A percentile compares a stretch with the other conserved stretches of the same genome.
phyloP scores from a whole-genome alignment of 2,888 invertebrate genomes.

The Eumerus sabulonum region DNA sequence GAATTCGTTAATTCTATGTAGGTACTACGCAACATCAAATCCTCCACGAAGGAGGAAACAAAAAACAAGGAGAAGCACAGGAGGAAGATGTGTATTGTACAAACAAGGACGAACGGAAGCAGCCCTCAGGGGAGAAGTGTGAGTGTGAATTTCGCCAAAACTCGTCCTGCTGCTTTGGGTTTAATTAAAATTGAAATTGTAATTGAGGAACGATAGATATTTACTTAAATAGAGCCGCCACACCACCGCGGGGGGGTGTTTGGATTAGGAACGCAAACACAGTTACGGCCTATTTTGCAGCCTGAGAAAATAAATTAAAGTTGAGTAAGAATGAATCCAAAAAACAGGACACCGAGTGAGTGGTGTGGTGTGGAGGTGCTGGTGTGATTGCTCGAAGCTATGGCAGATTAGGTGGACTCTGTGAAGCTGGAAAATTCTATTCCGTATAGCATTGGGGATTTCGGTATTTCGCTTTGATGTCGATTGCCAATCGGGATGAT shows the following conservation, averaged over 20 bases:
- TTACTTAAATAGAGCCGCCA: constrained; percentile 45
- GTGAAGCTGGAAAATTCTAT: neutral
- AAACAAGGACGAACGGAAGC: neutral
- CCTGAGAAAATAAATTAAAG: constrained; percentile 21
- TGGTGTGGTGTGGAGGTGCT: neutral
- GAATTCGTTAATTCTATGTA: constrained; percentile 38
- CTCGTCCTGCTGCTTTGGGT: constrained; percentile 29
- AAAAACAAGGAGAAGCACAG: neutral
- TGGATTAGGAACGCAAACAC: constrained; percentile 40
- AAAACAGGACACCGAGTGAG: neutral
- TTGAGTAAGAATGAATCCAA: constrained; percentile 26
- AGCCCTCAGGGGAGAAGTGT: constrained; percentile 17
- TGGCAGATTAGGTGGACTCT: neutral
- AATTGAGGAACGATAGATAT: constrained; percentile 51
- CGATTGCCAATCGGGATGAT: too few species aligned
- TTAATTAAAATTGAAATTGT: constrained; percentile 60
- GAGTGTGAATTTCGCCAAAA: constrained; percentile 37
- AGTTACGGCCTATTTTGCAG: constrained; percentile 21
- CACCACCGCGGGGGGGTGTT: constrained; percentile 10
- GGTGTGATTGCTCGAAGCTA: neutral
- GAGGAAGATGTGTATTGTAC: too few species aligned
- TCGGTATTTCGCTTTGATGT: too few species aligned
- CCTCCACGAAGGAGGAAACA: neutral
- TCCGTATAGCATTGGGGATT: neutral
- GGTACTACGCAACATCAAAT: constrained; percentile 18